A percentile compares a stretch with the other conserved stretches of the same genome.
Conservation (phyloP, 2,113 vertebrate species). For the Pelodiscus sinensis region DNA sequence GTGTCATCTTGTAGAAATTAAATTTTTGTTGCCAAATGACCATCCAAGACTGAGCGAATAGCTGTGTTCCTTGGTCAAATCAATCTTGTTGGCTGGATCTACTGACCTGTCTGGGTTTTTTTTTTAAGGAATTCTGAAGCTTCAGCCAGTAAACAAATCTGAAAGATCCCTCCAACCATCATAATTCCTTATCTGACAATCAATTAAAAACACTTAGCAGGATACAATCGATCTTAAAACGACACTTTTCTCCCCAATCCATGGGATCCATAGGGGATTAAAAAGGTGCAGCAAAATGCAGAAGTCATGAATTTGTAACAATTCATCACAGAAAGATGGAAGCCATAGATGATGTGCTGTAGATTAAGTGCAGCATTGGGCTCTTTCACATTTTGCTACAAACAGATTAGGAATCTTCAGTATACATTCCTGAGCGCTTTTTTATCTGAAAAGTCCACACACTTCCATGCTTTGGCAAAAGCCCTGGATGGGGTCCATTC, state of each 20-base stretch:
- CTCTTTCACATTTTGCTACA: background rate
- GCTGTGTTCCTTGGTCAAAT: background rate
- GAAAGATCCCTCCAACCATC: background rate
- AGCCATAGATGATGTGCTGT: background rate
- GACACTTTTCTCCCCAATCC: background rate
- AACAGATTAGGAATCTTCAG: background rate
- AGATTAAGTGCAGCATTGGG: background rate
- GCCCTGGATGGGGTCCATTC: accelerated
- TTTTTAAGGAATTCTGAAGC: background rate
- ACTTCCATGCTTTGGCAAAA: background rate
- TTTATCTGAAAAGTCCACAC: accelerated
- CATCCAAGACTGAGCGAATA: background rate
- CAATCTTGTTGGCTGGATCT: background rate
- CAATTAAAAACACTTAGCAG: background rate
- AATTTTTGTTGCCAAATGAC: background rate
- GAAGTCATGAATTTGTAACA: background rate
- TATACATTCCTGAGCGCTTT: background rate
- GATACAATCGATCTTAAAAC: background rate
- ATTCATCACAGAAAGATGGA: background rate
- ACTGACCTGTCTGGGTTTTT: background rate
- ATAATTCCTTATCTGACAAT: background rate
- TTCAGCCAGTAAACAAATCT: background rate
- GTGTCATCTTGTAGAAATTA: background rate
- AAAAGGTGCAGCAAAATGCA: background rate
- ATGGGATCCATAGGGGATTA: background rate